Evolutionary conservation across 2,888 invertebrate species (phyloP).

Genomic region (Agonum fuliginosum): DNA sequence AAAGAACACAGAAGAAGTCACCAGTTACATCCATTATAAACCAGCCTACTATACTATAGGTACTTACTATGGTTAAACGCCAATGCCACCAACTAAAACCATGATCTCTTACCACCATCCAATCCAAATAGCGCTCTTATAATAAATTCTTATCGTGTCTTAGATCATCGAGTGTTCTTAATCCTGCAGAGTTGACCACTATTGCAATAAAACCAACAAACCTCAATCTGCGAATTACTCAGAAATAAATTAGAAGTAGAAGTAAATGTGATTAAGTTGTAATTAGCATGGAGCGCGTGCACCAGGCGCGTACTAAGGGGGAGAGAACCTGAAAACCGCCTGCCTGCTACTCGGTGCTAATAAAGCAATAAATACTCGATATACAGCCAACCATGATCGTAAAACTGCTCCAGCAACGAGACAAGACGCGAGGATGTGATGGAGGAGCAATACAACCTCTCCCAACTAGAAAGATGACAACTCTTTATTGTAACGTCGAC

Average conservation of each 20-base stretch:
- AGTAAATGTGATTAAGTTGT: conserved; percentile 53
- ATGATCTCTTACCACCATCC: too few species aligned
- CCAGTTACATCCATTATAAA: too few species aligned
- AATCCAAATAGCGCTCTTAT: too few species aligned
- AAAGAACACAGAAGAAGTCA: too few species aligned
- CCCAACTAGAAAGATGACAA: background rate
- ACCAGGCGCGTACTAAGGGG: conserved; percentile 36
- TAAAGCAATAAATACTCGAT: conserved; percentile 57
- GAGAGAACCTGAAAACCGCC: conserved; percentile 16
- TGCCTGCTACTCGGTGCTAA: conserved; percentile 16
- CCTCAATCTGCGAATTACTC: conserved; percentile 31
- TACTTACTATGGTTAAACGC: too few species aligned
- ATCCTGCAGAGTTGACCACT: too few species aligned
- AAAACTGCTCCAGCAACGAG: conserved; percentile 44
- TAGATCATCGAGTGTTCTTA: too few species aligned
- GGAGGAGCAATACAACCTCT: background rate
- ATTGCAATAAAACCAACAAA: too few species aligned
- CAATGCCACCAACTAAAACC: too few species aligned
- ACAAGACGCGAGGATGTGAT: conserved; percentile 1
- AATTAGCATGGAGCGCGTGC: conserved; percentile 47
- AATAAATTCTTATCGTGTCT: too few species aligned
- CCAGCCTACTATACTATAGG: too few species aligned
- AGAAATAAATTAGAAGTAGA: conserved; percentile 53
- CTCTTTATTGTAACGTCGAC: too few species aligned
- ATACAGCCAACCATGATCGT: conserved; percentile 37